Percentiles rank a stretch among this genome's conserved stretches.
phyloP scores from a whole-genome alignment of 2,797 vertebrate species.

The Anguilla obscura region DNA sequence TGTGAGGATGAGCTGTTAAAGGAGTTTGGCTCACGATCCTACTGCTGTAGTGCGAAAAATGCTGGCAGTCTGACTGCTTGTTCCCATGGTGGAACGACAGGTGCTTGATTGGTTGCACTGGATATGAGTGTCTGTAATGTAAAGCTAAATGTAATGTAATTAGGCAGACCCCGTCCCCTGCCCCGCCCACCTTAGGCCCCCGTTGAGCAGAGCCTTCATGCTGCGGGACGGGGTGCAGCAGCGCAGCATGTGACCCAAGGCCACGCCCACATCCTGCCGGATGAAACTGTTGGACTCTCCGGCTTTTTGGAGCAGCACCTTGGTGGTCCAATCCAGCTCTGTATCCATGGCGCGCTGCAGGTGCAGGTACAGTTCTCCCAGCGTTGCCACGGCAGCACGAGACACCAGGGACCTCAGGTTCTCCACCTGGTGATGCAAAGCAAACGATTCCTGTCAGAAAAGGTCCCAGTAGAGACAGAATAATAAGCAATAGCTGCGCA shows the following conservation, averaged over 20 bases:
- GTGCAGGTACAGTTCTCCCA: constrained; percentile 75
- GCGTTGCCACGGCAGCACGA: constrained; percentile 73
- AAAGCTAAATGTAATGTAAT: no score
- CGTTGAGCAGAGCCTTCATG: constrained; percentile 69
- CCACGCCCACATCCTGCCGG: constrained; percentile 75
- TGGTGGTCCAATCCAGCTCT: constrained; percentile 73
- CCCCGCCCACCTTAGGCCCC: constrained; percentile 73
- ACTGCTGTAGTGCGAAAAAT: neutral
- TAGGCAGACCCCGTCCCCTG: no score
- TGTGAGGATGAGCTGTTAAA: no score
- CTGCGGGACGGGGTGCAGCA: constrained; percentile 74
- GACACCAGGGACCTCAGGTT: constrained; percentile 79
- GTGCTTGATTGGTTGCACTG: no score
- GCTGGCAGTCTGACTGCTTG: no score
- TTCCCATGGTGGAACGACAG: no score
- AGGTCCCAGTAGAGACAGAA: neutral
- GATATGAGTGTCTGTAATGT: neutral
- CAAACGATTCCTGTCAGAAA: neutral
- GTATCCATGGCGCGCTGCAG: constrained; percentile 78
- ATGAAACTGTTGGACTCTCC: constrained; percentile 78
- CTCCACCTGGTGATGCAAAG: constrained; percentile 67
- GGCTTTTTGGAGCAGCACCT: constrained; percentile 74
- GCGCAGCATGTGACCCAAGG: constrained; percentile 74
- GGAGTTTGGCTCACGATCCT: no score
- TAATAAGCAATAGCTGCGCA: neutral